Base-by-base conservation (phyloP, 2,888 invertebrate genomes). In the Acanthoscelides obtectus region DNA sequence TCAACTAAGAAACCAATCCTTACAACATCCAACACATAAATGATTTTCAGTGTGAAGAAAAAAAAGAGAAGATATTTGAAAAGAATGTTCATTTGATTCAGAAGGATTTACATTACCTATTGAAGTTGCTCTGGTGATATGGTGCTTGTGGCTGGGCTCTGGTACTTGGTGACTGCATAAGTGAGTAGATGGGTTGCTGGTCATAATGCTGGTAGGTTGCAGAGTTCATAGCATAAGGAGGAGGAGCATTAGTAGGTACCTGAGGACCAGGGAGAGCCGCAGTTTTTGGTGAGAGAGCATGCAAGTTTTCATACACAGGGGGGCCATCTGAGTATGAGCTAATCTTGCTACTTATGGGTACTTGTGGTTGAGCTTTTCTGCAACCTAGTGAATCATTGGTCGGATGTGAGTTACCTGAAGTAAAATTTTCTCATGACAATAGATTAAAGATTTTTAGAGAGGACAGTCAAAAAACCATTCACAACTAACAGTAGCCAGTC, bases 311-410 rank as follows among this genome's bases (percentile, higher is more conserved):
- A 77, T 86, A 86, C 2, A 92, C 90, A 25, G 90, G 89, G 22
- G 86, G 86, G 4, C 82, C 80, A 73, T 89, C 89, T 75, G 83
- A 71, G 85, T 84, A 84, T 83, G 88, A 78, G 64, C 77, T 77
- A 71, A 79, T 81, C 75, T 85, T 86, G 75, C 84, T 86, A 75
- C 89, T 89, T 21, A 90, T 88, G 72, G 93, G 92, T 66, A 93
- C 92, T 85, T 95, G 94, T 0, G 95, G 94, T 82, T 94, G 94
- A 8, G 94, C 94, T 83, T 93, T 93, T 75, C 92, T 90, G 77
- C 89, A 89, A 65, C 86, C 86, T n/a, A 45, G 45, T 45, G 45
- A 12, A 3, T 45, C 17, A 12, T 17, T 45, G 3, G 45, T 1
- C 1, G 45, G 1, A 45, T 45, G 17, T 45, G 45, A 12, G 17